These are phyloP conservation scores for Dasysyrphus albostriatus DNA, from an alignment of 2,888 invertebrate species.

Conservation along the genomic window DNA sequence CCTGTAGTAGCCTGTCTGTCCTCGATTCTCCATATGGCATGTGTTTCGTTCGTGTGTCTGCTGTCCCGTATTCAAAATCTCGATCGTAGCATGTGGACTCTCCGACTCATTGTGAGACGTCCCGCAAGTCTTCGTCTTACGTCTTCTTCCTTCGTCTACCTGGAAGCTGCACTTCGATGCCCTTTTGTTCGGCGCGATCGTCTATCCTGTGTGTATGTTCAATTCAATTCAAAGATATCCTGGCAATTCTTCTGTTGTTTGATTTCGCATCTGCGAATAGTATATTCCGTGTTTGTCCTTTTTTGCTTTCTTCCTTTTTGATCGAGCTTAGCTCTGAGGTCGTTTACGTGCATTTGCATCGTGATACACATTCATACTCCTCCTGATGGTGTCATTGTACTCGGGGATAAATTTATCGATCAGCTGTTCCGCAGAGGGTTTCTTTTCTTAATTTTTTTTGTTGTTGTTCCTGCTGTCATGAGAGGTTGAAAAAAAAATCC, in stretches of 20 bases:
- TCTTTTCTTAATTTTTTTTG: slow-evolving; percentile 1
- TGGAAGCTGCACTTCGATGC: slow-evolving; percentile 69
- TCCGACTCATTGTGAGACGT: neutral
- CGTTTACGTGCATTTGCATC: slow-evolving; percentile 70
- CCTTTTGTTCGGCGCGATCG: slow-evolving; percentile 62
- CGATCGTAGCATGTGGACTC: slow-evolving; percentile 65
- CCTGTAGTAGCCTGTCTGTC: neutral
- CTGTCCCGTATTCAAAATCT: slow-evolving; percentile 64
- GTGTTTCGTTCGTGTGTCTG: slow-evolving; percentile 56
- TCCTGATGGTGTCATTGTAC: slow-evolving; percentile 66
- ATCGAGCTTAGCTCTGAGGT: slow-evolving; percentile 37
- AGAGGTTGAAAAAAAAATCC: slow-evolving; percentile 39
- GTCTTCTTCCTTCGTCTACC: slow-evolving; percentile 51
- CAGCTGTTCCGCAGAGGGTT: slow-evolving; percentile 64
- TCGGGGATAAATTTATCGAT: slow-evolving; percentile 71
- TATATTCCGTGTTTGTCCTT: slow-evolving; percentile 41
- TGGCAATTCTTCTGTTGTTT: slow-evolving; percentile 65
- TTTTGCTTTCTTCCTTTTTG: slow-evolving; percentile 5
- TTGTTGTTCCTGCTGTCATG: slow-evolving; percentile 31
- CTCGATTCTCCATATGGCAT: slow-evolving; percentile 64
- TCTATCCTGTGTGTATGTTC: neutral
- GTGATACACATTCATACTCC: slow-evolving; percentile 15
- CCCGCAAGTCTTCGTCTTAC: neutral
- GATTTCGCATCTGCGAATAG: slow-evolving; percentile 76
- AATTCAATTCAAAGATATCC: slow-evolving; percentile 43